Evolutionary conservation across 2,797 vertebrate genomes (phyloP), one percentile per base, ranked within the genome.

Genomic region (Melanotaenia nigrans): DNA sequence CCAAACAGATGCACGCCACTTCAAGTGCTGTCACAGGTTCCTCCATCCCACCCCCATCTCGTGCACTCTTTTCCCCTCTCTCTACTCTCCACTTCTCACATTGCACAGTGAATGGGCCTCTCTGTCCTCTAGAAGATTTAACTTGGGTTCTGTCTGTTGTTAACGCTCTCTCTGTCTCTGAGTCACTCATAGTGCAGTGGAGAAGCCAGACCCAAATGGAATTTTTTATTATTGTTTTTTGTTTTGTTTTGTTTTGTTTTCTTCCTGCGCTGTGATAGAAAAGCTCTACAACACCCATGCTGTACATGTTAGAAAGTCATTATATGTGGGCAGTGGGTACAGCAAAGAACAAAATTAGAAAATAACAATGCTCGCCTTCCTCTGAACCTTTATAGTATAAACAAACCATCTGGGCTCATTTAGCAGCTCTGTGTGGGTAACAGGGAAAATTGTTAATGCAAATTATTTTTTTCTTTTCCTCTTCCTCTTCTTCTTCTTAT

Each of bases 91-190:
- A 54, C 79, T 77, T 79, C 67, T 67, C 83, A 71, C 83, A 73
- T 32, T 75, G 66, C 75, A 30, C 59, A 36, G 63, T 90, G 81
- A 91, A 90, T 89, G 55, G 84, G 69, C 45, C 63, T 75, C 86
- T 85, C 83, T 90, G 87, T 88, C 77, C 81, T 79, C 71, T 68
- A 77, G 76, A 79, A 87, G 71, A 86, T 83, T 83, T 78, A 82
- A 79, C 84, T 85, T 63, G 45, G 74, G 72, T 68, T 83, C 73
- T 70, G 59, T 87, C 73, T 82, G 71, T 68, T 47, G 47, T 78
- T 71, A 73, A 83, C 76, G 82, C 75, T 83, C 79, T 75, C 81
- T 60, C 71, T 77, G 42, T 22, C 81, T 70, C 13, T 0, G 65
- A 42, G 36, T 85, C 70, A 61, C 79, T 81, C 78, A 75, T 59